Conservation (phyloP, 2,888 invertebrate species). For the Dermolepida albohirtum region DNA sequence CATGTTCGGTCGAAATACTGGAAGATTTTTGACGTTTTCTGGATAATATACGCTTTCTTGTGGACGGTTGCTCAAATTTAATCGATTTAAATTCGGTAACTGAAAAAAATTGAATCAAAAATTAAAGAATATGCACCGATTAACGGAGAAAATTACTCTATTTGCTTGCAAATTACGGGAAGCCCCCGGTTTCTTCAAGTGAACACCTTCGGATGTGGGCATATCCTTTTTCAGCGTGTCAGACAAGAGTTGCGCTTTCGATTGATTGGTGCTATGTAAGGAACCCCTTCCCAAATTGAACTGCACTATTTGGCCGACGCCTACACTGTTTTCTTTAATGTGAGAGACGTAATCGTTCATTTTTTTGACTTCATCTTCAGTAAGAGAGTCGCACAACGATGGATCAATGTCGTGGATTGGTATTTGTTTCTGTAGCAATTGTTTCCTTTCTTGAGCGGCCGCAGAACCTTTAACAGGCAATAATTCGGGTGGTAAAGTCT, state of each 20-base stretch:
- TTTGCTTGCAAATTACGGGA: slow-evolving; percentile 44
- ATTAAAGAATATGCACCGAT: background rate
- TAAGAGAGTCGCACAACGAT: slow-evolving; percentile 69
- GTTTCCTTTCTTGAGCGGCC: slow-evolving; percentile 82
- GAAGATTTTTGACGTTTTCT: slow-evolving; percentile 39
- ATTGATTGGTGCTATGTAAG: slow-evolving; percentile 45
- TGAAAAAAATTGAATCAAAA: background rate
- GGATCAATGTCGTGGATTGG: slow-evolving; percentile 86
- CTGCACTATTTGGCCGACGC: slow-evolving; percentile 61
- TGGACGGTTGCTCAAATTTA: slow-evolving; percentile 28
- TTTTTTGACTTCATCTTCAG: slow-evolving; percentile 61
- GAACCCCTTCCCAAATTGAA: slow-evolving; percentile 49
- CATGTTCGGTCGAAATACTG: slow-evolving; percentile 31
- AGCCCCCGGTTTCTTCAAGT: slow-evolving; percentile 52
- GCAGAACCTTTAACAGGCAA: slow-evolving; percentile 85
- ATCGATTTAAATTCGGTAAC: slow-evolving; percentile 21
- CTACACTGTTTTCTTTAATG: slow-evolving; percentile 61
- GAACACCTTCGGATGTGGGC: slow-evolving; percentile 57
- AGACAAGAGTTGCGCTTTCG: slow-evolving; percentile 52
- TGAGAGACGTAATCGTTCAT: slow-evolving; percentile 65
- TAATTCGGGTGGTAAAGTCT: slow-evolving; percentile 75
- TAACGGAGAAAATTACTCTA: slow-evolving; percentile 3
- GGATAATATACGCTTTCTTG: slow-evolving; percentile 19
- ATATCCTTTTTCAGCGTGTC: slow-evolving; percentile 55
- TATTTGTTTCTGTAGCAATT: slow-evolving; percentile 85